A percentile compares a stretch with the other conserved stretches of the same genome.
phyloP scores from a whole-genome alignment of 2,888 invertebrate genomes.

The Anaspis maculata region DNA sequence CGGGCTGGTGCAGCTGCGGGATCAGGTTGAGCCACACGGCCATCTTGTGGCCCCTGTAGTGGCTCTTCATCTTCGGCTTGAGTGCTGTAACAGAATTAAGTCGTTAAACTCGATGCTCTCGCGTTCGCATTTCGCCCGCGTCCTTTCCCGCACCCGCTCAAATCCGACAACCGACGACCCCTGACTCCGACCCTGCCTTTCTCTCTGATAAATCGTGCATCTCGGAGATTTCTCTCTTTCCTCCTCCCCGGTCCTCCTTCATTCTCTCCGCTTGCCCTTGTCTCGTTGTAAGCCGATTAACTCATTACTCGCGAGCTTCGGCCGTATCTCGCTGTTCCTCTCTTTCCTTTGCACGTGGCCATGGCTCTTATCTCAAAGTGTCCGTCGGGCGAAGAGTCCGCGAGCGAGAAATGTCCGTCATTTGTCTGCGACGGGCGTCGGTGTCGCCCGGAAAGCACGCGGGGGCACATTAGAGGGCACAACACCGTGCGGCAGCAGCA shows the following conservation, averaged over 20 bases:
- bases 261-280: constrained; percentile 22
- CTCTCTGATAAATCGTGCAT: neutral
- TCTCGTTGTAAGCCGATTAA: constrained; percentile 27
- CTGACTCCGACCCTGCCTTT: neutral
- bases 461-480: too few species aligned
- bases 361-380: too few species aligned
- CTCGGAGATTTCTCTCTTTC: too few species aligned
- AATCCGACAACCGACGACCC: neutral
- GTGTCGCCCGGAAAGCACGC: too few species aligned
- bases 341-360: too few species aligned
- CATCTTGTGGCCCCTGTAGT: constrained; percentile 89
- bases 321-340: too few species aligned
- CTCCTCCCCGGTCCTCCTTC: too few species aligned
- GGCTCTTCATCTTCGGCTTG: constrained; percentile 68
- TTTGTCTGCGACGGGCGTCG: too few species aligned
- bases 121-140: constrained; percentile 14
- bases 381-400: too few species aligned
- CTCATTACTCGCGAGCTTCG: constrained; percentile 9
- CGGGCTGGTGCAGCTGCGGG: constrained; percentile 75
- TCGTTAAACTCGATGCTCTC: constrained; percentile 18
- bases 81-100: constrained; percentile 46
- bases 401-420: too few species aligned
- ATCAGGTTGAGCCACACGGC: constrained; percentile 83
- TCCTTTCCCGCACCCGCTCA: too few species aligned
- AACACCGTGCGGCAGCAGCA: too few species aligned